Base-by-base conservation (phyloP, 2,888 invertebrate genomes). In the Macropis europaea region DNA sequence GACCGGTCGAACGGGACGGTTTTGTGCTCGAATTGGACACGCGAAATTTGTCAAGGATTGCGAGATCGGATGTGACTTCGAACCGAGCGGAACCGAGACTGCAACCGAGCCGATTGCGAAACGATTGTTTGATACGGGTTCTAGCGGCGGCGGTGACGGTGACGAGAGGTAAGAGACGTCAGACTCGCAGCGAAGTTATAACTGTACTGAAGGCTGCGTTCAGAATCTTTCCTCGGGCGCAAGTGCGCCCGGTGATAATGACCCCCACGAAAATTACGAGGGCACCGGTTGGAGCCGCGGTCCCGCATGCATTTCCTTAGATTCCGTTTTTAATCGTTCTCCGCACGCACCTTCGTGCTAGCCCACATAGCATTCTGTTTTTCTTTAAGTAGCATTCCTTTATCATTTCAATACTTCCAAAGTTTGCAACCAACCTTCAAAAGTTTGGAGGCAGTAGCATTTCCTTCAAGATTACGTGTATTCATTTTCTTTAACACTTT, bases 121-220 rank as follows among this genome's bases (percentile, higher is more conserved):
- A 36, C 62, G 36, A 67, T 68, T 64, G 52, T 66, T 11, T 54
- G 63, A 48, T 57, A 57, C 40, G 38, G n/a, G 30, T 32, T n/a
- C 32, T 22, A 24, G 53, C 54, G 36, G 15, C 15, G 6, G 52
- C 52, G 52, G 38, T 62, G 43, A 60, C n/a, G n/a, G 54, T 45
- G 43, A 32, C 48, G 64, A 61, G 72, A 80, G 63, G 64, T 60
- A 56, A 54, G 50, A 76, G 54, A 77, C 84, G 83, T 86, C 83
- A 83, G 80, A 32, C 85, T 77, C 83, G 79, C 70, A 69, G 81
- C 83, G 83, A 76, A 78, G 86, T 84, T 82, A 82, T 87, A 87
- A 87, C 87, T 85, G 86, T 87, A 87, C 86, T 87, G 85, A 84
- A 75, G 68, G 56, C 79, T 70, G 70, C 71, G 77, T 50, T 69